Evolutionary conservation across 2,113 vertebrate genomes (phyloP).

Genomic region (Microcebus jonahi): DNA sequence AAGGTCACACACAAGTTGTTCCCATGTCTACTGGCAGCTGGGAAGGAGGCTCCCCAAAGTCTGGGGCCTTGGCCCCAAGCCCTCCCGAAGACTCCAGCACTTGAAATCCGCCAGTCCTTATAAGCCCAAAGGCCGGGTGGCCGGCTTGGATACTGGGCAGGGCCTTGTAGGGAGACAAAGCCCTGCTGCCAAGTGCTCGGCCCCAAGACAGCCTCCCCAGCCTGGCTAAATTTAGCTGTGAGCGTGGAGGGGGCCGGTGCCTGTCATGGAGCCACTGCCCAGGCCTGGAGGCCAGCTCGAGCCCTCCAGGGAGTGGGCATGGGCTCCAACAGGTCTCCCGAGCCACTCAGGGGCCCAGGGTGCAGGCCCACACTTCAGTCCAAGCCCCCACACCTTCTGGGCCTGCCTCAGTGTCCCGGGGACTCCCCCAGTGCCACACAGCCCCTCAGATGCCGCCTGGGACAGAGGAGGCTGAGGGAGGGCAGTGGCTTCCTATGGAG

Average conservation of each 20-base stretch:
- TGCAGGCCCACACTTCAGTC: not conserved
- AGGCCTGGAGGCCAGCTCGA: constrained; percentile 6
- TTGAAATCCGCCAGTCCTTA: constrained; percentile 70
- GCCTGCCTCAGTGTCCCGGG: not conserved
- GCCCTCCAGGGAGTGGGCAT: not conserved
- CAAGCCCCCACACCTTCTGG: not conserved
- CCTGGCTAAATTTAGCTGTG: constrained; percentile 77
- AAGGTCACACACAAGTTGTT: not conserved
- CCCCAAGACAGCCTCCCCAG: constrained; percentile 56
- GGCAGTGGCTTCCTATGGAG: accelerated
- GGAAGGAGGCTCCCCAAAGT: constrained; percentile 72
- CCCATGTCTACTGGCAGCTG: not conserved
- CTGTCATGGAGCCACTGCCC: constrained; percentile 31
- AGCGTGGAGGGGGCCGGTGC: constrained; percentile 28
- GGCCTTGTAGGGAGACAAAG: constrained; percentile 79
- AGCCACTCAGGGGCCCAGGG: not conserved
- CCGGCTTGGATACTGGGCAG: constrained; percentile 43
- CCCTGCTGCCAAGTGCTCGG: constrained; percentile 67
- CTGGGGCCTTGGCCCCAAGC: constrained; percentile 61
- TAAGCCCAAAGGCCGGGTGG: constrained; percentile 74
- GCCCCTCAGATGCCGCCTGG: accelerated
- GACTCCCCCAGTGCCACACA: not conserved
- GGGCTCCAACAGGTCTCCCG: not conserved
- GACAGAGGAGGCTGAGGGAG: not conserved
- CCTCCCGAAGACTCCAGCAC: constrained; percentile 50